These are phyloP conservation scores for Eufriesea mexicana DNA, from an alignment of 1,140 invertebrate genomes.

Conservation along the genomic window DNA sequence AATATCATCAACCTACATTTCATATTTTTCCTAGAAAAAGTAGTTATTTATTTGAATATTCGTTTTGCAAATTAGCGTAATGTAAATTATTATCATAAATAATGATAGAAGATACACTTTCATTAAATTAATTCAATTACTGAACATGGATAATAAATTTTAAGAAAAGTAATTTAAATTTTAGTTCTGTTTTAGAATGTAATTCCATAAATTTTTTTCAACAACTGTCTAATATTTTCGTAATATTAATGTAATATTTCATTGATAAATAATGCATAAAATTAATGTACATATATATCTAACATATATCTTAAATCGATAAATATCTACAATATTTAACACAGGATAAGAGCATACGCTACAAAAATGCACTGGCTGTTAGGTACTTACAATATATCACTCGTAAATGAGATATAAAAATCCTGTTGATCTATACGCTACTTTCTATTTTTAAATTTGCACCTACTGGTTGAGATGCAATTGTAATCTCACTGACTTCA, in stretches of 20 bases:
- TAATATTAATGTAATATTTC: slow-evolving; percentile 38
- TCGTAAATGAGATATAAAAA: slow-evolving; percentile 65
- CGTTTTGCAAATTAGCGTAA: neutral
- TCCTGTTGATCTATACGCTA: slow-evolving; percentile 66
- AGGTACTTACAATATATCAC: slow-evolving; percentile 50
- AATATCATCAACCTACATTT: slow-evolving; percentile 33
- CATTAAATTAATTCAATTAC: neutral
- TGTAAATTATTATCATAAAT: slow-evolving; percentile 18
- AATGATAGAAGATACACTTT: slow-evolving; percentile 14
- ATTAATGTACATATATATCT: slow-evolving; percentile 42
- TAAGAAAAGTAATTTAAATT: neutral
- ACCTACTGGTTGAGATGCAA: slow-evolving; percentile 74
- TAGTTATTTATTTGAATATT: slow-evolving; percentile 35
- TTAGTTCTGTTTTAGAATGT: neutral
- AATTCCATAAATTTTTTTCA: neutral
- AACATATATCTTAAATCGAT: slow-evolving; percentile 46
- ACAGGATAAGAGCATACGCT: slow-evolving; percentile 53
- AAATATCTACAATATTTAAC: slow-evolving; percentile 67
- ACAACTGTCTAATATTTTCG: neutral
- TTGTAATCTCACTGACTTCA: slow-evolving; percentile 79
- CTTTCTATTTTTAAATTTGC: slow-evolving; percentile 69
- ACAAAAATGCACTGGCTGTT: slow-evolving; percentile 59
- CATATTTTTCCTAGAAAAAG: slow-evolving; percentile 35
- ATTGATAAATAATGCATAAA: slow-evolving; percentile 44
- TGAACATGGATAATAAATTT: neutral